Conservation (phyloP, 2,888 invertebrate genomes). For the Folsomia manolachei region DNA sequence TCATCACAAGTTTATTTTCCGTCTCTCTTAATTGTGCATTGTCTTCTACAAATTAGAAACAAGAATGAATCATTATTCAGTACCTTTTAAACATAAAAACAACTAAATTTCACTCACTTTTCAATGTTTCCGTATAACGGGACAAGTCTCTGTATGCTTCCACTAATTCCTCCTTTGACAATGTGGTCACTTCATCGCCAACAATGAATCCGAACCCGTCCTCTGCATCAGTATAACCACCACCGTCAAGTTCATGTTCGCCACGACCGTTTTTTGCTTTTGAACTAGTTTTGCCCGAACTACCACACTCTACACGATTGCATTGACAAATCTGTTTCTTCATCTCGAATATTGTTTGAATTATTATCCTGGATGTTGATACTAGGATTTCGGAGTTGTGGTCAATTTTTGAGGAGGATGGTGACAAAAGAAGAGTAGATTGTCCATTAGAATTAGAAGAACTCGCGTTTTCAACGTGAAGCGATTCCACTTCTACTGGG, state of each 20-base stretch:
- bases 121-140: conserved; percentile 27
- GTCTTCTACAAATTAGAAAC: conserved; percentile 60
- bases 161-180: conserved; percentile 28
- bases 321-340: background rate
- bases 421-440: background rate
- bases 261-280: background rate
- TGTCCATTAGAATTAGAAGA: conserved; percentile 3
- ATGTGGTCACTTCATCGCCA: conserved; percentile 30
- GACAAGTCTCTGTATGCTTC: conserved; percentile 28
- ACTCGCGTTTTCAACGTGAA: background rate
- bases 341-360: background rate
- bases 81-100: too few relatives aligned
- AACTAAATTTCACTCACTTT: conserved; percentile 20
- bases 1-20: conserved; percentile 79
- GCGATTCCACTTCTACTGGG: background rate
- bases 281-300: background rate
- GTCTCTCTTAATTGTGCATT: conserved; percentile 70
- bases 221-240: background rate
- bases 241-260: background rate
- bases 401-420: background rate
- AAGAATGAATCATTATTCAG: background rate
- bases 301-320: background rate
- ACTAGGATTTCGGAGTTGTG: background rate
- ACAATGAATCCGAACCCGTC: conserved; percentile 4
- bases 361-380: background rate